Evolutionary conservation across 1,140 invertebrate species (phyloP).

Genomic region (Globodera ellingtonae): DNA sequence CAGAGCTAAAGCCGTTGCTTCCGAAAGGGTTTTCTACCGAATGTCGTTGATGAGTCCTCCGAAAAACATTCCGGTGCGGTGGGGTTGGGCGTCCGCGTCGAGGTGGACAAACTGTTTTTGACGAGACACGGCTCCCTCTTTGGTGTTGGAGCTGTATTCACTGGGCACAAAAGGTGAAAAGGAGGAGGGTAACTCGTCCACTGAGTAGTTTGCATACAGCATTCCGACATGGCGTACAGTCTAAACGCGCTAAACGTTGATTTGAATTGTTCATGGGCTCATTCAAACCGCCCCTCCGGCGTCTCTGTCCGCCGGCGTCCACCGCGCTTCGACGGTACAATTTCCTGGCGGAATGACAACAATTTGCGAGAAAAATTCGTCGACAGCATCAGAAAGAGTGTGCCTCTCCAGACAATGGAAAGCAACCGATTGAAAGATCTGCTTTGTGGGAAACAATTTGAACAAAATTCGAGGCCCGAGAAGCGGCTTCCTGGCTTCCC

Average conservation of each 20-base stretch:
- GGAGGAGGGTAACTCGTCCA: slow-evolving; percentile 7
- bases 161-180: neutral
- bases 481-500: no score
- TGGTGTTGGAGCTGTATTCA: slow-evolving; percentile 12
- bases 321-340: slow-evolving; percentile 64
- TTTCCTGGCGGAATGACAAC: slow-evolving; percentile 67
- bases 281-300: slow-evolving; percentile 26
- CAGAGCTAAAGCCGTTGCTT: no score
- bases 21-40: slow-evolving; percentile 21
- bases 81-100: slow-evolving; percentile 5
- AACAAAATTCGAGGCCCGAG: no score
- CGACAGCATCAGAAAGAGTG: slow-evolving; percentile 57
- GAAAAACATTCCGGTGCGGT: slow-evolving; percentile 42
- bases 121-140: slow-evolving; percentile 1
- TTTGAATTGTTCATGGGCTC: neutral
- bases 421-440: slow-evolving; percentile 66
- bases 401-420: slow-evolving; percentile 59
- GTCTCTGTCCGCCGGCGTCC: slow-evolving; percentile 43
- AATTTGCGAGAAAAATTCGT: slow-evolving; percentile 56
- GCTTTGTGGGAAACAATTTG: neutral
- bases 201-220: slow-evolving; percentile 33
- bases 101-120: neutral
- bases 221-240: slow-evolving; percentile 43
- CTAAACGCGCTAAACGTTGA: slow-evolving; percentile 4
- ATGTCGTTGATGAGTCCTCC: slow-evolving; percentile 47